Percentiles rank a stretch among this genome's conserved stretches.
These are phyloP conservation scores for Agrotis segetum DNA, from an alignment of 2,888 invertebrate genomes.

Conservation along the genomic window DNA sequence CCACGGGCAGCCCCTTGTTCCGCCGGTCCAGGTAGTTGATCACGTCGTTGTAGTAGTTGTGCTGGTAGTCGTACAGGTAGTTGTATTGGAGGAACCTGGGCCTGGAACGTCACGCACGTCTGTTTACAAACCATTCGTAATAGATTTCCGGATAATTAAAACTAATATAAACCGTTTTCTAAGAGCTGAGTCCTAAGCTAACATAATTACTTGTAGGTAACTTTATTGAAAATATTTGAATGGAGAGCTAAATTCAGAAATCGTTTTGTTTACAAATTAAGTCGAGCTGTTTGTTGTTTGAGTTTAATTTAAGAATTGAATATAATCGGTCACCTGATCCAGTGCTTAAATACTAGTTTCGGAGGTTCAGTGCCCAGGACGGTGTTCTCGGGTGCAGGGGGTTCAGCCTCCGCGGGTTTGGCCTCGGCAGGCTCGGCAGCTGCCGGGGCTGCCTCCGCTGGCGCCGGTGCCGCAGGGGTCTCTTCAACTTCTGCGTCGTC, in stretches of 20 bases:
- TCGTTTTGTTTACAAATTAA: slow-evolving; percentile 22
- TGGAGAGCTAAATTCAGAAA: not conserved
- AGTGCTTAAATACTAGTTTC: slow-evolving; percentile 94
- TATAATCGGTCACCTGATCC: slow-evolving; percentile 92
- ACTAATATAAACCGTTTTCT: slow-evolving; percentile 9
- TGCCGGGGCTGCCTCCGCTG: slow-evolving; percentile 71
- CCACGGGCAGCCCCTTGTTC: slow-evolving; percentile 92
- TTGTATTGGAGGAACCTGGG: slow-evolving; percentile 95
- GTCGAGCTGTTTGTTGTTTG: slow-evolving; percentile 14
- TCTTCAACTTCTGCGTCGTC: slow-evolving; percentile 92
- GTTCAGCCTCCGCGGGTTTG: slow-evolving; percentile 85
- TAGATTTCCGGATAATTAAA: slow-evolving; percentile 1
- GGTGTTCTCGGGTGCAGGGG: slow-evolving; percentile 83
- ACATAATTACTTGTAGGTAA: not conserved
- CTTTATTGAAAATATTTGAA: not conserved
- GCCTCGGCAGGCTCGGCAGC: slow-evolving; percentile 73
- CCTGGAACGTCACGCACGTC: slow-evolving; percentile 82
- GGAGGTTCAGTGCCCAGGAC: slow-evolving; percentile 91
- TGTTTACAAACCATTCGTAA: slow-evolving; percentile 33
- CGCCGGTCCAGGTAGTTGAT: slow-evolving; percentile 95
- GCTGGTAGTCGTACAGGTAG: slow-evolving; percentile 96
- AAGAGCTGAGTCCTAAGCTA: not conserved
- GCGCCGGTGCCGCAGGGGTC: slow-evolving; percentile 74
- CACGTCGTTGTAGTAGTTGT: slow-evolving; percentile 96
- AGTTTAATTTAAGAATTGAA: slow-evolving; percentile 11